Conservation (phyloP, 2,888 invertebrate species). For the Drosophila phalerata region DNA sequence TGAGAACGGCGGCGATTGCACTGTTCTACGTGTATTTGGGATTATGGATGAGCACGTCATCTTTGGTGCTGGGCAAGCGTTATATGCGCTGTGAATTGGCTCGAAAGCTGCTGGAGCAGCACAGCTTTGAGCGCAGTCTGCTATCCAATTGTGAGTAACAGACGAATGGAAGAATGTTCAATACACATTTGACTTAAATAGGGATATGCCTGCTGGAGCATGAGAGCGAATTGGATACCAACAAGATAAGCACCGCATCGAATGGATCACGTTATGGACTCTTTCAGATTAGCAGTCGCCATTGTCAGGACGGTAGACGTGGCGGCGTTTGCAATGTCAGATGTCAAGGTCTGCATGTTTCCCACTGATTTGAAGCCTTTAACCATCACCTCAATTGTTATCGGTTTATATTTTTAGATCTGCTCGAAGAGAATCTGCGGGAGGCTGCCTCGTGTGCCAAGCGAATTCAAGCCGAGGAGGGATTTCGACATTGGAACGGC, state of each 20-base stretch:
- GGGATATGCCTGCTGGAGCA: conserved; percentile 86
- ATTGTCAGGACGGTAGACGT: conserved; percentile 86
- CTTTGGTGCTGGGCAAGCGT: conserved; percentile 54
- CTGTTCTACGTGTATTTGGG: conserved; percentile 32
- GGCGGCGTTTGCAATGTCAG: conserved; percentile 90
- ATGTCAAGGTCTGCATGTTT: conserved; percentile 88
- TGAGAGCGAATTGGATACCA: conserved; percentile 88
- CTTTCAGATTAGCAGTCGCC: conserved; percentile 90
- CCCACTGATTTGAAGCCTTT: not conserved
- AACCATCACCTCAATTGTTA: not conserved
- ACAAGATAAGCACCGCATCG: conserved; percentile 87
- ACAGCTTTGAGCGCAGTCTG: conserved; percentile 78
- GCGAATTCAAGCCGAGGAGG: conserved; percentile 87
- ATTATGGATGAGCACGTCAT: conserved; percentile 31
- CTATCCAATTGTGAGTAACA: conserved; percentile 80
- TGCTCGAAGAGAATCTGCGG: conserved; percentile 88
- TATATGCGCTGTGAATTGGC: conserved; percentile 81
- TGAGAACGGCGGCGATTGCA: conserved; percentile 51
- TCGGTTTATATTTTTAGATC: conserved; percentile 85
- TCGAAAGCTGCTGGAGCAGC: conserved; percentile 74
- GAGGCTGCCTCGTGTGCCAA: conserved; percentile 89
- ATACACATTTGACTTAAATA: conserved; percentile 21
- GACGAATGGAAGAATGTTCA: not conserved
- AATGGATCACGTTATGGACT: conserved; percentile 88
- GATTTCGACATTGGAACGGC: conserved; percentile 86